Base-by-base conservation (phyloP, 2,888 invertebrate species). In the Drosophila incognita region DNA sequence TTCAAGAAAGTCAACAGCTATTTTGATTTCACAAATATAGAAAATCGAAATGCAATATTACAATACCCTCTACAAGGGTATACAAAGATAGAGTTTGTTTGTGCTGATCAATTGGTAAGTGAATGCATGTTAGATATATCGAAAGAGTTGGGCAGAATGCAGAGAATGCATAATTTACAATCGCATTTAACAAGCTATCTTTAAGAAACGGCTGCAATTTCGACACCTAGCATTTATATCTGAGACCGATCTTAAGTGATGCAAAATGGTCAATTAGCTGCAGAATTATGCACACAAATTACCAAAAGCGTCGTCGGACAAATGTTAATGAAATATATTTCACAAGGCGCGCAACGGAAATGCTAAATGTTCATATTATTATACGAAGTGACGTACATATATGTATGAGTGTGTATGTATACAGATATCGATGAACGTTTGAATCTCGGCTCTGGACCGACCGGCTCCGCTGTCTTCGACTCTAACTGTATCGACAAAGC, bases 311-410 rank as follows among this genome's bases (percentile, higher is more conserved):
- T 56, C 27, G 54, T 68, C 56, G 72, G 76, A 74, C 74, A 79
- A 70, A 87, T 82, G 73, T 74, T 78, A 80, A 84, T 75, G 80
- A 72, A 76, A 82, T 54, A 83, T 54, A 79, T 86, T 86, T 89
- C 89, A 77, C 86, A 86, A 86, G 69, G 57, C 73, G 62, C 66
- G 64, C 79, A 89, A 79, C 90, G 87, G 90, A 87, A 87, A 87
- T 89, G 87, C 74, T 86, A 89, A 89, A 87, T 89, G 81, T 85
- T 86, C 88, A 88, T 85, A 87, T 89, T 89, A 89, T 86, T 89
- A 86, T 86, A 86, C 85, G 79, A 35, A 33, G 36, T 24, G 64
- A 49, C 29, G 33, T 48, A 10, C 18, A 27, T 36, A 10, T 24
- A 27, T 36, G 35, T 46, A 21, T 46, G 46, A 46, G 46, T 21